A percentile compares a stretch with the other conserved stretches of the same genome.
These are phyloP conservation scores for Stenolophus ochropezus DNA, from an alignment of 2,888 invertebrate genomes.

Conservation along the genomic window DNA sequence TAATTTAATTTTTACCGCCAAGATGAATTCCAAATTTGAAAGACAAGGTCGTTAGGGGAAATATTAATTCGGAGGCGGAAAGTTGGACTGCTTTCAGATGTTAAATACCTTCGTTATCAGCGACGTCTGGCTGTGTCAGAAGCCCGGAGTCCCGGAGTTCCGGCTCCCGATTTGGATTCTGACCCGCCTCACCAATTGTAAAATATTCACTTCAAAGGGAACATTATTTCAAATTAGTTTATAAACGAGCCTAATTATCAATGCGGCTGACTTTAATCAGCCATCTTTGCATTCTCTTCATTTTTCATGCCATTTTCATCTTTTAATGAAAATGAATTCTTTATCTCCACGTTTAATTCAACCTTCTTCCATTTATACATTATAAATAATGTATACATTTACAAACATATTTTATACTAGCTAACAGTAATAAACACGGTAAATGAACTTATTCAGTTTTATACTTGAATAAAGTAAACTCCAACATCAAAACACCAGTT, in stretches of 20 bases:
- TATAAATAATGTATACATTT: no score
- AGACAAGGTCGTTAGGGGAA: conserved; percentile 24
- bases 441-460: no score
- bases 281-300: neutral
- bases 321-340: neutral
- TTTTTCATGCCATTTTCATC: neutral
- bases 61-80: conserved; percentile 9
- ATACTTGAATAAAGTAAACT: no score
- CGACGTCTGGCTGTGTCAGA: conserved; percentile 36
- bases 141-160: neutral
- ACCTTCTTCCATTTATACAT: no score
- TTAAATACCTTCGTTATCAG: conserved; percentile 55
- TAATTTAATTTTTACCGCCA: conserved; percentile 56
- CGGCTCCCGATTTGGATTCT: neutral
- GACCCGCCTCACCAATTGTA: conserved; percentile 6
- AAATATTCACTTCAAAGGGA: conserved; percentile 39
- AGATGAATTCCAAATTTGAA: conserved; percentile 44
- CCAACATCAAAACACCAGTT: no score
- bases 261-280: conserved; percentile 11
- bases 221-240: conserved; percentile 31
- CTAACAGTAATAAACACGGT: no score
- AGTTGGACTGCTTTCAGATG: conserved; percentile 30
- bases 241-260: conserved; percentile 12
- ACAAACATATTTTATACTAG: no score
- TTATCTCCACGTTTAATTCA: no score